These are phyloP conservation scores for Phylloscopus trochilus DNA, from an alignment of 2,113 vertebrate genomes.

Conservation along the genomic window DNA sequence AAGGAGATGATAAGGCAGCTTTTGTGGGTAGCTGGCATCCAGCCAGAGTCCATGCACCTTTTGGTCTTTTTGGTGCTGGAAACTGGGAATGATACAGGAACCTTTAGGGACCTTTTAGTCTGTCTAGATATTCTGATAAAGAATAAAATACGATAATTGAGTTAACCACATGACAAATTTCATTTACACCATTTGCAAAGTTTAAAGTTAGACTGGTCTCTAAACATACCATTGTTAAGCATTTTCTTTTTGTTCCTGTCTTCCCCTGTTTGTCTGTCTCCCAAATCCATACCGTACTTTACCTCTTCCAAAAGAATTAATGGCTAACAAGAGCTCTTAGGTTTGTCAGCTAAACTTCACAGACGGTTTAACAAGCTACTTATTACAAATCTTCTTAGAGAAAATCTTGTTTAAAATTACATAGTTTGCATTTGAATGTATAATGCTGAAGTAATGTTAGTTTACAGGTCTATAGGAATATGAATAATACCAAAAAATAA, in stretches of 20 bases:
- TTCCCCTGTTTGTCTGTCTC: background rate
- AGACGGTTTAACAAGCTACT: constrained; percentile 7
- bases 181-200: background rate
- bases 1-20: background rate
- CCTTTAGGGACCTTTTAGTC: background rate
- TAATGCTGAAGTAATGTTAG: background rate
- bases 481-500: background rate
- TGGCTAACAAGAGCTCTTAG: background rate
- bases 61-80: background rate
- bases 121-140: background rate
- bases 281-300: background rate
- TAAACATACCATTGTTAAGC: background rate
- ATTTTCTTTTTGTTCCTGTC: background rate
- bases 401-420: constrained; percentile 37
- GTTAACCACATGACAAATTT: background rate
- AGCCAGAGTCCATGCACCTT: background rate
- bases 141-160: background rate
- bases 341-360: constrained; percentile 12
- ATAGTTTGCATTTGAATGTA: background rate
- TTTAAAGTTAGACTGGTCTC: background rate
- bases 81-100: background rate
- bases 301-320: background rate
- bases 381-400: constrained; percentile 26
- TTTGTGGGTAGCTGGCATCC: rapidly evolving
- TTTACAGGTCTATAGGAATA: background rate